Percentiles rank a stretch among this genome's conserved stretches.
phyloP scores from a whole-genome alignment of 2,113 vertebrate species.

The Orientallactaga bullata region DNA sequence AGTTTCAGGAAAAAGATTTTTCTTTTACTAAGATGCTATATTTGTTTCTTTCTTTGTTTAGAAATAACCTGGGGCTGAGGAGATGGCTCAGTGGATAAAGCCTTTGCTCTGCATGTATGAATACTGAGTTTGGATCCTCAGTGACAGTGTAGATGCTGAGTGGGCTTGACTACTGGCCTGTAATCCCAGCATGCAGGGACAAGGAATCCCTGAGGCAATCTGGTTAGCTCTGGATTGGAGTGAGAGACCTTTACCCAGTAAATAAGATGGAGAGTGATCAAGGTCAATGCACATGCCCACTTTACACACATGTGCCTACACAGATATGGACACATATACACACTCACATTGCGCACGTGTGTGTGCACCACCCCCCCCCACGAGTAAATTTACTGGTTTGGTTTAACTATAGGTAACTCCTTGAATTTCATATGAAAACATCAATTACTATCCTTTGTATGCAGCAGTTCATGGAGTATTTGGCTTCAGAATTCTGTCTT shows the following conservation, averaged over 20 bases:
- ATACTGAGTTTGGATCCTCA: background rate
- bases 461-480: background rate
- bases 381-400: background rate
- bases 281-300: too few species aligned
- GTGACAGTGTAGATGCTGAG: too few species aligned
- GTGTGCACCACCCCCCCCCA: background rate
- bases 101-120: too few species aligned
- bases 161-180: too few species aligned
- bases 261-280: too few species aligned
- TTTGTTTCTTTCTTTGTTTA: background rate
- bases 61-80: background rate
- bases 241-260: too few species aligned
- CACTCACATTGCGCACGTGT: too few species aligned
- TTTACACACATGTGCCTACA: background rate
- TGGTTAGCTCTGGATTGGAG: too few species aligned
- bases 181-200: too few species aligned
- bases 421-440: background rate
- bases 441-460: background rate
- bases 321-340: background rate
- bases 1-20: background rate
- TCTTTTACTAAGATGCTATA: background rate
- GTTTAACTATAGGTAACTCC: background rate
- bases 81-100: background rate
- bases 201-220: too few species aligned
- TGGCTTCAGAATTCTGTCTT: background rate